phyloP scores from a whole-genome alignment of 2,113 vertebrate genomes.

The Rhagologus leucostigma region DNA sequence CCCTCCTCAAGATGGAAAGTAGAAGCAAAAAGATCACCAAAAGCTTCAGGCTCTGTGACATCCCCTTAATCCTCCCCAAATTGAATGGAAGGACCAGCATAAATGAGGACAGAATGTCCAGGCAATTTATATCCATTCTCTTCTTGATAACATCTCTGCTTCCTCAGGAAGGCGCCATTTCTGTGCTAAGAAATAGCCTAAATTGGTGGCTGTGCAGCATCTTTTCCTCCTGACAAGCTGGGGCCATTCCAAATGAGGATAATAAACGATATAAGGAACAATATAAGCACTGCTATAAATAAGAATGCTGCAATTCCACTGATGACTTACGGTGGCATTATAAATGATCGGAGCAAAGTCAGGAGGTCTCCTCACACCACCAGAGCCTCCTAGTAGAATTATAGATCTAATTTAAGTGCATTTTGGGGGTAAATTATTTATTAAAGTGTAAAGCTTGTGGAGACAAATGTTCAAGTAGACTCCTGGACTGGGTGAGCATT shows the following conservation, averaged over 20 bases:
- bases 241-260: constrained; percentile 52
- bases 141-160: background rate
- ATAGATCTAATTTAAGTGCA: constrained; percentile 61
- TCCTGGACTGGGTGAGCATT: constrained; percentile 32
- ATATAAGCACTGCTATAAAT: constrained; percentile 59
- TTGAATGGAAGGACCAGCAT: background rate
- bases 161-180: background rate
- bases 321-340: constrained; percentile 62
- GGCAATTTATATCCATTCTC: background rate
- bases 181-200: background rate
- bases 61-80: background rate
- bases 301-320: constrained; percentile 58
- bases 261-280: constrained; percentile 59
- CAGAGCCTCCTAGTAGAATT: constrained; percentile 50
- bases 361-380: constrained; percentile 61
- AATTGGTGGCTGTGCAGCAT: background rate
- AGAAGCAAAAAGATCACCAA: background rate
- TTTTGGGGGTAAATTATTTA: constrained; percentile 69
- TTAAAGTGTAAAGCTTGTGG: constrained; percentile 55
- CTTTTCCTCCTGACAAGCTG: constrained; percentile 5
- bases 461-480: constrained; percentile 41
- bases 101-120: background rate
- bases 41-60: background rate
- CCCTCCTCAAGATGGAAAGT: background rate
- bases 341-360: constrained; percentile 58